Base-by-base conservation (phyloP, 1,140 invertebrate species). In the Calephelis virginiensis region DNA sequence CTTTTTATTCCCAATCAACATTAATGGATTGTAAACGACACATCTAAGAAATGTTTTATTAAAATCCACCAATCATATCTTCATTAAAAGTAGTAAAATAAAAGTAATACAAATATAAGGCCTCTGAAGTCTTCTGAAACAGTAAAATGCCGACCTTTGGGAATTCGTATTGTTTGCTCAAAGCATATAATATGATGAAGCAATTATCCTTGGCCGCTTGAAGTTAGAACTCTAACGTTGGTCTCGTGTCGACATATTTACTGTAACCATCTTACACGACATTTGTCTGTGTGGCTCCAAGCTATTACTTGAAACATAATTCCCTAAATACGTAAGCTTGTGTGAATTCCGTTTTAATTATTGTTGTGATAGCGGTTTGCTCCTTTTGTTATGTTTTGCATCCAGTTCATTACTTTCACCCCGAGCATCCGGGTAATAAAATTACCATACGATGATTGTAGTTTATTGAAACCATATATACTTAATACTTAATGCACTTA, bases 121-220 rank as follows among this genome's bases (percentile, higher is more conserved):
- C 40, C 40, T 43, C 40, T 43, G 37, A 59, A 40, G 56, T 40
- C 56, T 59, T 59, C 56, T 59, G 37, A 59, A n/a, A 59, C 56
- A 59, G 37, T 59, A 28, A 38, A 28, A 59, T 38, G 8, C n/a
- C 8, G n/a, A 59, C 56, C 66, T 69, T 48, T 60, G 67, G 63
- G 69, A 73, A 69, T 67, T 73, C 62, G 71, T 67, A 64, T 73
- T 72, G 66, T 72, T 70, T 61, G 70, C 70, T 65, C 65, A 59
- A 50, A 63, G 71, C 48, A 73, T 73, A 73, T 70, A 73, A 73
- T 70, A 73, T 73, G 68, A 73, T 70, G 71, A 70, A 73, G 71
- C 71, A 73, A 73, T 73, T 73, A 73, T 73, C 68, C 71, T 67
- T 73, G 68, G 68, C 66, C 65, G 71, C 56, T 65, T 65, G 64